Evolutionary conservation across 23 tunicate species (phyloP).

Genomic region (Corella eumyota): DNA sequence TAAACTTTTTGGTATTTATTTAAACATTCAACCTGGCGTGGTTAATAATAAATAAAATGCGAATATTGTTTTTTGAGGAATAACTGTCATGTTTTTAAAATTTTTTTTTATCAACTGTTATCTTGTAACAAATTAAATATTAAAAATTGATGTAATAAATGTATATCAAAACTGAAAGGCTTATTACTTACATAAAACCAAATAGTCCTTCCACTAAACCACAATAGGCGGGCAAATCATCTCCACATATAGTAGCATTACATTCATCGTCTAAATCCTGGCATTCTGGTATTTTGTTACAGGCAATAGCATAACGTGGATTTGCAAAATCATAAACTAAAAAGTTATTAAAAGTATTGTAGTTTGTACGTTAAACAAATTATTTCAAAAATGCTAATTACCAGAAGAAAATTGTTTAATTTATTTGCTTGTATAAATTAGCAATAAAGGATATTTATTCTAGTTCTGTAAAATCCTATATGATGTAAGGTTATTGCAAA

Average conservation of each 20-base stretch:
- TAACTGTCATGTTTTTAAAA: no score
- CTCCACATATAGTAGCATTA: constrained; percentile 23
- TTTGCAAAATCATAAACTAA: constrained; percentile 4
- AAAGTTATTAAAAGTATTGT: background rate
- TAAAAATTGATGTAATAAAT: no score
- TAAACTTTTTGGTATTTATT: no score
- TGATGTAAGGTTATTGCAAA: no score
- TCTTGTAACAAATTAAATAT: no score
- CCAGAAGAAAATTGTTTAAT: background rate
- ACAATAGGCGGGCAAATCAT: constrained; percentile 26
- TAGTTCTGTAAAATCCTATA: no score
- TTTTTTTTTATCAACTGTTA: no score
- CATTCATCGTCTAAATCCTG: constrained; percentile 68
- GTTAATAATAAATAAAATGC: no score
- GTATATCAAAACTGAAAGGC: no score
- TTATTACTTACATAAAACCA: constrained; percentile 23
- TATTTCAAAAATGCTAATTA: no score
- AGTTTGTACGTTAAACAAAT: background rate
- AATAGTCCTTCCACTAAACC: constrained; percentile 4
- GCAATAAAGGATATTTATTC: background rate
- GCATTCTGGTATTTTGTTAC: constrained; percentile 45
- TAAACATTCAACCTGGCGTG: no score
- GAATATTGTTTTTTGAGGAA: no score
- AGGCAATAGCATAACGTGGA: constrained; percentile 23
- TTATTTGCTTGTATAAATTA: background rate